Base-by-base conservation (phyloP, 2,797 vertebrate genomes). In the Rhinogobio ventralis region DNA sequence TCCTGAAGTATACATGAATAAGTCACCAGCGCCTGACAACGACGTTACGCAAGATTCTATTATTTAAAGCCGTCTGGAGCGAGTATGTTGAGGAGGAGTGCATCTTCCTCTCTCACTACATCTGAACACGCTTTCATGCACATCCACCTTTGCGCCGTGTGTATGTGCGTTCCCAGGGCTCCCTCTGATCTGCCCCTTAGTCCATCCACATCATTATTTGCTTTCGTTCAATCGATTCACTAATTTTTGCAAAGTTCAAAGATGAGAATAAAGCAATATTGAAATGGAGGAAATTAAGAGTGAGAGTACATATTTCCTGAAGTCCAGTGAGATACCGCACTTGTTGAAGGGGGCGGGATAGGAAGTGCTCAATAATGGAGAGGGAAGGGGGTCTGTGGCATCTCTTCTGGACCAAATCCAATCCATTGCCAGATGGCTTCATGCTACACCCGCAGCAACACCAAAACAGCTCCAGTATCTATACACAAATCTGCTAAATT, bases 1-100 rank as follows among this genome's bases (percentile, higher is more conserved):
- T 90, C 90, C 91, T 94, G 91, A 92, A 95, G 95, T 93, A 94
- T 93, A 92, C 91, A 95, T 93, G 93, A 94, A 92, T 92, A 91
- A 92, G 93, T 91, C 90, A 91, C 88, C 66, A 45, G 83, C 66
- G 85, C 87, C 86, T 89, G 87, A 79, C 90, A 89, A 87, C 81
- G 82, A 82, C 33, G 66, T 85, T 66, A 86, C 45, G 72, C 84
- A 23, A 84, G 86, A 91, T 92, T 94, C 88, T 93, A 95, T 95
- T 94, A 94, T 94, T 94, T 90, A 94, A 87, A 80, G 86, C 85
- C 67, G 80, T 91, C 88, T 86, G 73, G 86, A 84, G 87, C 78
- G 73, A 90, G 88, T 36, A 74, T 45, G 80, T 68, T 77, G 66
- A 51, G 55, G 69, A 33, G 62, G 46, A 83, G 84, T 83, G 71